Evolutionary conservation across 2,113 vertebrate genomes (phyloP), one percentile per base, ranked within the genome.

Genomic region (Acanthochromis polyacanthus): DNA sequence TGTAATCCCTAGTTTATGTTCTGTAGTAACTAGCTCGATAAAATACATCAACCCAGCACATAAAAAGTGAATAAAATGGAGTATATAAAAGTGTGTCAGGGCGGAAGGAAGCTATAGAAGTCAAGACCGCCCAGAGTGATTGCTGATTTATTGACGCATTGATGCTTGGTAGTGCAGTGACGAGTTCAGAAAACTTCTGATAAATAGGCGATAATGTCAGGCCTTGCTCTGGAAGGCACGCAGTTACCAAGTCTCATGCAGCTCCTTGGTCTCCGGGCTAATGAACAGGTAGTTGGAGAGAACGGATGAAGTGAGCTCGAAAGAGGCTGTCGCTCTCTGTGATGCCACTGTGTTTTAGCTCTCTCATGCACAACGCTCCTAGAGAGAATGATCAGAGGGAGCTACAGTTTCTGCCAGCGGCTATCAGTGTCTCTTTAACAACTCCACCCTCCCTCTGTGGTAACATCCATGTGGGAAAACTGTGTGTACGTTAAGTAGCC

Each of bases 1-100:
- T 88, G 88, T 92, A 90, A 93, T 93, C 81, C 84, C 88, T 85
- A 90, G 80, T 91, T 93, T 87, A 91, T 87, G 89, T 83, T 90
- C 89, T 81, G 85, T 85, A 83, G 88, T 89, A 92, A 92, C 85
- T 91, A 87, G 89, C 88, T 88, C 89, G 16, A 92, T 92, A 92
- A 91, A 92, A 91, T 80, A 85, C 85, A 90, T 93, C 88, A 91
- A 89, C 77, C 79, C 76, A 3, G 76, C 74, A 79, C 80, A 85
- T 91, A 88, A 93, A 91, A 92, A 88, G 88, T 82, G 85, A 90
- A 91, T 93, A 90, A 92, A 93, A 92, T 17, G 2, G 71, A 87
- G 84, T 82, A 71, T 87, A 85, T 89, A 90, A 88, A 92, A 90
- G 84, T 87, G 81, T 90, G 84, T 86, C 82, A 79, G 82, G 66